Evolutionary conservation across 2,797 vertebrate species (phyloP).

Genomic region (Carcharodon carcharias): DNA sequence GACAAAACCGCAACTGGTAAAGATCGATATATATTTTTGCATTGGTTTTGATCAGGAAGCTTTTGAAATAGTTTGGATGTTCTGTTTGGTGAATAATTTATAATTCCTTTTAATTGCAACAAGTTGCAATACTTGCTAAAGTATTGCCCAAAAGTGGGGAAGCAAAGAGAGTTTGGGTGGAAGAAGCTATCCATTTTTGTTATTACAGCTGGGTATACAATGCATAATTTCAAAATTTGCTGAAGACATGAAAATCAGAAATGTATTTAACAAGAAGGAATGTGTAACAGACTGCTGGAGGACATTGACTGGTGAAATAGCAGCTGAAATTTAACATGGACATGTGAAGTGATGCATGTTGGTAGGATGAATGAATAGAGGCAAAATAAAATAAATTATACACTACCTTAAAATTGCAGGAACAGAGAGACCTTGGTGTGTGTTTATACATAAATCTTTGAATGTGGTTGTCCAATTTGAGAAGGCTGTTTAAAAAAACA

Average conservation of each 20-base stretch:
- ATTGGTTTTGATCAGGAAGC: background rate
- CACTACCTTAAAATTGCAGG: too few species aligned
- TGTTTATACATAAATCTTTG: too few species aligned
- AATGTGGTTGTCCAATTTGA: too few species aligned
- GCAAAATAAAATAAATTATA: too few species aligned
- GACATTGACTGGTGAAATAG: background rate
- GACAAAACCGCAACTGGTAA: constrained; percentile 90
- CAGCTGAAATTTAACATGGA: background rate
- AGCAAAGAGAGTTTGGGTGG: background rate
- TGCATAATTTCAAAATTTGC: background rate
- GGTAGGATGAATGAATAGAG: too few species aligned
- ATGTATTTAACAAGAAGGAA: background rate
- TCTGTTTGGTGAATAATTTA: background rate
- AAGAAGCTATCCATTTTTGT: background rate
- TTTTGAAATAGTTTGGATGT: background rate
- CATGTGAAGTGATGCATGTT: background rate
- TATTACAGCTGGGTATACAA: background rate
- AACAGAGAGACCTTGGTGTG: too few species aligned
- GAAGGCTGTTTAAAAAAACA: too few species aligned
- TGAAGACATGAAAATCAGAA: background rate
- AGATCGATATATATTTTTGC: background rate
- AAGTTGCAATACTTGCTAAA: background rate
- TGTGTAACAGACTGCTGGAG: background rate
- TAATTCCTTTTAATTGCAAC: background rate
- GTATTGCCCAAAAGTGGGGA: background rate